phyloP scores from a whole-genome alignment of 1,140 invertebrate species.

The Drosophila ironensis region DNA sequence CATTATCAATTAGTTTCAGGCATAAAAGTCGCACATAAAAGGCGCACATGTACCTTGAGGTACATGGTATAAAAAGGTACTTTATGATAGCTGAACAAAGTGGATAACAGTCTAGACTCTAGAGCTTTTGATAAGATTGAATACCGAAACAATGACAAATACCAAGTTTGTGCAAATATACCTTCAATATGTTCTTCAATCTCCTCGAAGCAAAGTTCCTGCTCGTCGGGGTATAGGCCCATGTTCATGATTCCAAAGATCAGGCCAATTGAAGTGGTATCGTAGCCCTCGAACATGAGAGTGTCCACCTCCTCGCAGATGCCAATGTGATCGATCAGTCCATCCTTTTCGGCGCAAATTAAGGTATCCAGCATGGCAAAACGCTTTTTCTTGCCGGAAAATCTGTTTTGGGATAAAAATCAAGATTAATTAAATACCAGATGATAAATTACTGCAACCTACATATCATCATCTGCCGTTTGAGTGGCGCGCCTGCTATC shows the following conservation, averaged over 20 bases:
- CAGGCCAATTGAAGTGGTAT: constrained; percentile 87
- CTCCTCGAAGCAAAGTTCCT: constrained; percentile 84
- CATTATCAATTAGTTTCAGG: too few species aligned
- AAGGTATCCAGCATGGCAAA: constrained; percentile 92
- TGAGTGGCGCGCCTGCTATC: neutral
- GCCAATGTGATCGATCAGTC: constrained; percentile 84
- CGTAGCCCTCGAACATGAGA: constrained; percentile 90
- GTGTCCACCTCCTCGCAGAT: constrained; percentile 92
- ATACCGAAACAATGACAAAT: too few species aligned
- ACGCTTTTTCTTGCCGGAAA: constrained; percentile 82
- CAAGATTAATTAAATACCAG: rapidly evolving
- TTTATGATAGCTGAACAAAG: too few species aligned
- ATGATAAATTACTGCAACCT: neutral
- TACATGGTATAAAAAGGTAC: too few species aligned
- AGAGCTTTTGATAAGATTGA: too few species aligned
- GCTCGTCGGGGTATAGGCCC: constrained; percentile 85
- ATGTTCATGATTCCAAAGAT: constrained; percentile 85
- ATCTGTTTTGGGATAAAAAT: constrained; percentile 2
- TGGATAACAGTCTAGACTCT: too few species aligned
- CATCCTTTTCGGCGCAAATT: constrained; percentile 84
- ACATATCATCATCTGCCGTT: constrained; percentile 51
- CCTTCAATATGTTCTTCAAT: constrained; percentile 52
- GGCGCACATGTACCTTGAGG: too few species aligned
- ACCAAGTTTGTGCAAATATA: too few species aligned
- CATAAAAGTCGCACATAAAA: too few species aligned